Evolutionary conservation across 2,113 vertebrate genomes (phyloP), one percentile per base, ranked within the genome.

Genomic region (Eublepharis macularius): DNA sequence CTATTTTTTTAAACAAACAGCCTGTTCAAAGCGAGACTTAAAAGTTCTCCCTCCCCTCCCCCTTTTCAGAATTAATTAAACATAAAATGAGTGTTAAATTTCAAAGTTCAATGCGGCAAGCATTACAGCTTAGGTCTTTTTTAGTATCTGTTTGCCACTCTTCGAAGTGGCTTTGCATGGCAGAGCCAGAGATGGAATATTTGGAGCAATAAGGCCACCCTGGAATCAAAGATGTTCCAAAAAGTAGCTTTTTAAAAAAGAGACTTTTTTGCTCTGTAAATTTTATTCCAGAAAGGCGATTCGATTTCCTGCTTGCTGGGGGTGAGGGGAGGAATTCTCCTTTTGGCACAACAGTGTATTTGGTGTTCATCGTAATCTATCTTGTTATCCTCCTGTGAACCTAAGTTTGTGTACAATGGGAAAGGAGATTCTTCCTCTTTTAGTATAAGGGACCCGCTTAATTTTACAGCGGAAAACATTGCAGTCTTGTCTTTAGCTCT

Each of bases 1-100:
- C 90, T 87, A 82, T 76, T 93, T 89, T 93, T 93, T 94, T 93
- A 95, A 93, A 97, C 96, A 97, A 98, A 97, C 96, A 96, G 96
- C 94, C 96, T 83, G 88, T 95, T 95, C 93, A 90, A 93, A 96
- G 93, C 86, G 86, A 90, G 92, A 92, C 93, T 92, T 94, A 92
- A 94, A 84, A 95, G 91, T 94, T 96, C 93, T 65, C 49, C 65
- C 39, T 47, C 39, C 74, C 21, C 2, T 26, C 13, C 41, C 26
- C 13, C 32, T 92, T 94, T 91, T 93, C 89, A 93, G 95, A 95
- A 96, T 96, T 96, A 96, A 96, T 95, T 96, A 96, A 96, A 96
- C 95, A 95, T 96, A 95, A 96, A 96, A 94, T 95, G 94, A 95
- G 93, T 93, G 94, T 94, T 95, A 93, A 95, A 95, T 95, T 93